A percentile compares a stretch with the other conserved stretches of the same genome.
Evolutionary conservation across 1,140 invertebrate genomes (phyloP).

Genomic region (Pemphigus obesinymphae): DNA sequence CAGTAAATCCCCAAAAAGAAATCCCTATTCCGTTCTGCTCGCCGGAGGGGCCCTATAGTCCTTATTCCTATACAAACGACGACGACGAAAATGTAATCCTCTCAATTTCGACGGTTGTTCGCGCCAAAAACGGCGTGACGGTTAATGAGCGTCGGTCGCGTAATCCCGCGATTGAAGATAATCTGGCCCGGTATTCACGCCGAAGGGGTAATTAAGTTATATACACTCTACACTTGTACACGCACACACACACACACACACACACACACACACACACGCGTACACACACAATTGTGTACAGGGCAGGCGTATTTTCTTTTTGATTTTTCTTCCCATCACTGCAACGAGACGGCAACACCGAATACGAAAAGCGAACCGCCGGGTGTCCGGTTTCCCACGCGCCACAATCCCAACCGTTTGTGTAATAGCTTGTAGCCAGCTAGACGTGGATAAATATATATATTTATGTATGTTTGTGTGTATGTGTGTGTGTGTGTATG

Average conservation of each 20-base stretch:
- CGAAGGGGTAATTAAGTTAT: constrained; percentile 40
- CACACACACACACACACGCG: background rate
- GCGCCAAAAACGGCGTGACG: constrained; percentile 36
- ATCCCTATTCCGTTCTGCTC: background rate
- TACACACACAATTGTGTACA: background rate
- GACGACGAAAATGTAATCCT: background rate
- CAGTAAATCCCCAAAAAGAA: background rate
- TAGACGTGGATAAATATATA: background rate
- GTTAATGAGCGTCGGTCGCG: constrained; percentile 35
- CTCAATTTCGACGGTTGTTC: constrained; percentile 22
- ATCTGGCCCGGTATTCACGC: constrained; percentile 32
- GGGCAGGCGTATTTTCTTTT: constrained; percentile 16
- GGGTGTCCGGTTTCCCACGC: constrained; percentile 31
- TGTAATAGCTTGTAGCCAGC: constrained; percentile 40
- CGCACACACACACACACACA: background rate
- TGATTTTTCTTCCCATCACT: constrained; percentile 21
- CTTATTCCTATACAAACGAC: background rate
- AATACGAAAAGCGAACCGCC: constrained; percentile 38
- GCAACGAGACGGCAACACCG: background rate
- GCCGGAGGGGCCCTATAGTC: background rate
- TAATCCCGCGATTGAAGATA: constrained; percentile 25
- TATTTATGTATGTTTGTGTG: background rate
- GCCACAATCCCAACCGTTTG: constrained; percentile 41
- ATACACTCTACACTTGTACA: background rate
- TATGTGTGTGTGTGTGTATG: background rate